Conservation (phyloP, 2,797 vertebrate species). For the Acrocephalus scirpaceus region DNA sequence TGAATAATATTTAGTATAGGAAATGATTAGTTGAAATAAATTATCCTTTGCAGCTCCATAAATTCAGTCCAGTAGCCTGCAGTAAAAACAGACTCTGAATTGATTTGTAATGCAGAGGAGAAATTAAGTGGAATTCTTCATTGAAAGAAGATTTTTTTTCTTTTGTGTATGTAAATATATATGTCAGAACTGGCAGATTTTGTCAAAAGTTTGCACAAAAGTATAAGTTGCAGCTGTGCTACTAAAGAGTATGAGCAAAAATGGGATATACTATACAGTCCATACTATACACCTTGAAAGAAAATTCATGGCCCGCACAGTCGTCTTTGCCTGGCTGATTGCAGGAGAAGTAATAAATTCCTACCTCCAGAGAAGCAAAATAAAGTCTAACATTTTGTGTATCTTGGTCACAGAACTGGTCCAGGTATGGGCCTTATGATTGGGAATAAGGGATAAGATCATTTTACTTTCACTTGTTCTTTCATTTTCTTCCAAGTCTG, state of each 20-base stretch:
- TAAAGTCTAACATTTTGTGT: background rate
- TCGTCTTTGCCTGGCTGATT: background rate
- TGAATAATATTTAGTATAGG: slow-evolving; percentile 59
- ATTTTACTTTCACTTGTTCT: background rate
- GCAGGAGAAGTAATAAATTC: background rate
- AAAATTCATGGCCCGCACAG: background rate
- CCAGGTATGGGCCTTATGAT: background rate
- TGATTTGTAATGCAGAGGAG: slow-evolving; percentile 45
- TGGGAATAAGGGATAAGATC: background rate
- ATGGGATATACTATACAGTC: background rate
- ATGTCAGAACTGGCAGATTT: background rate
- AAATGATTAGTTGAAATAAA: slow-evolving; percentile 70
- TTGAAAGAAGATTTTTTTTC: slow-evolving; percentile 9
- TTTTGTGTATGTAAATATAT: background rate
- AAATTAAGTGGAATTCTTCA: slow-evolving; percentile 30
- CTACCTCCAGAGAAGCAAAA: background rate
- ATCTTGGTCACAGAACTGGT: background rate
- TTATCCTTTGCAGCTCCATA: slow-evolving; percentile 46
- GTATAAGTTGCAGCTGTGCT: background rate
- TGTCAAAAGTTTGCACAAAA: background rate
- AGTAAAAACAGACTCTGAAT: slow-evolving; percentile 51
- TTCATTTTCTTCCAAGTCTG: background rate
- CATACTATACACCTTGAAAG: background rate
- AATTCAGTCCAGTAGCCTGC: slow-evolving; percentile 44
- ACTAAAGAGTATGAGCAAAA: background rate